These are phyloP conservation scores for Sylvilagus bachmani DNA, from an alignment of 2,113 vertebrate species.

Conservation along the genomic window DNA sequence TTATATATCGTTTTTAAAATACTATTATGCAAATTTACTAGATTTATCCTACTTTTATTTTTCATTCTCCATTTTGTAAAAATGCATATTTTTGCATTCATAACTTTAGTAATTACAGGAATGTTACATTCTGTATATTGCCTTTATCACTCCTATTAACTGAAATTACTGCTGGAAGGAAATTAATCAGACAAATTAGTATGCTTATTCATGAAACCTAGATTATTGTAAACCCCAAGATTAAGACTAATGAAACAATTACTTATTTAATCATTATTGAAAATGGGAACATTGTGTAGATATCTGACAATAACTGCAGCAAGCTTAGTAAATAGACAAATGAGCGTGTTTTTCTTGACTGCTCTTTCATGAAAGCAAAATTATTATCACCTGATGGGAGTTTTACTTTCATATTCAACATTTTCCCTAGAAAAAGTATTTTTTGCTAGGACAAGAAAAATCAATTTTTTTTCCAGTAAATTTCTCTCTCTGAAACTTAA, in stretches of 20 bases:
- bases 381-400: conserved; percentile 71
- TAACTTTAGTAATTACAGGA: conserved; percentile 59
- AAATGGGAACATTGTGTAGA: conserved; percentile 75
- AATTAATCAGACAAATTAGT: conserved; percentile 69
- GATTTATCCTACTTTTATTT: conserved; percentile 43
- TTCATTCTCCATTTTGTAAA: conserved; percentile 53
- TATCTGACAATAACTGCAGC: conserved; percentile 69
- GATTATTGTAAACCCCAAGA: conserved; percentile 71
- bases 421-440: conserved; percentile 23
- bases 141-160: conserved; percentile 80
- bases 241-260: conserved; percentile 84
- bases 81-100: conserved; percentile 69
- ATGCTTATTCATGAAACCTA: conserved; percentile 71
- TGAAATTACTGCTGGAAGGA: conserved; percentile 66
- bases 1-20: conserved; percentile 66
- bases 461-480: neutral
- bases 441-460: conserved; percentile 41
- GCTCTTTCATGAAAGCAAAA: conserved; percentile 78
- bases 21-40: conserved; percentile 66
- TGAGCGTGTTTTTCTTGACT: conserved; percentile 75
- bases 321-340: conserved; percentile 69
- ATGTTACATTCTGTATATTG: conserved; percentile 66
- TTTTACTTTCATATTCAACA: conserved; percentile 67
- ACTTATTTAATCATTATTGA: conserved; percentile 81
- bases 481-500: conserved; percentile 39